Evolutionary conservation across 2,888 invertebrate genomes (phyloP), one percentile per base, ranked within the genome.

Genomic region (Tinea trinotella): DNA sequence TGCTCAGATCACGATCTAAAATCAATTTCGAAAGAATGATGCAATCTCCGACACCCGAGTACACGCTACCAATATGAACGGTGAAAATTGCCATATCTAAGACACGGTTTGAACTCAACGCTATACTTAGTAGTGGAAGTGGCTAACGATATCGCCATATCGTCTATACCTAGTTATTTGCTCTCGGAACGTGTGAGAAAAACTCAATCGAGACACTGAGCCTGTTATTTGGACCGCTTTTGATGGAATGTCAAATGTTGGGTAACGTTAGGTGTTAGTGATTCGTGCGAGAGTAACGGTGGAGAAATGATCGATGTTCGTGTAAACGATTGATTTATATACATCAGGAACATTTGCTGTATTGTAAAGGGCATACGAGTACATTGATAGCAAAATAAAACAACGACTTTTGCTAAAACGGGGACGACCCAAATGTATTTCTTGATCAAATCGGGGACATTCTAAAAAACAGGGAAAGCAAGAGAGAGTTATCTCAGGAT

Each of bases 171-270:
- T 70, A 74, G 76, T 78, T 78, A 84, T 84, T 83, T 84, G 74
- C 75, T 76, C 74, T 77, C 80, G 69, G 69, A 74, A 79, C 76
- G 84, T 83, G 84, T 84, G 84, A 82, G 81, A 82, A 82, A 81
- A 82, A 80, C 79, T 71, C 53, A 40, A 66, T 67, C 64, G 63
- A 67, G 67, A 60, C 67, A 71, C 67, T 71, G 68, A 78, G 74
- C 77, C 71, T 61, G 66, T 73, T 81, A 83, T 84, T 81, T 80
- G 67, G 64, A 58, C 59, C 63, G 61, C 59, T 30, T 55, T 54
- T 52, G 59, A 53, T 62, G 74, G 76, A 76, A 83, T 83, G 83
- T 83, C 83, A 83, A 84, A 76, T 71, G 78, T 79, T 50, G 24
- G 50, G 50, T 24, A 50, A 50, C 50, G 24, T 50, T 13, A 22